Evolutionary conservation across 2,888 invertebrate species (phyloP).

Genomic region (Elmis aenea): DNA sequence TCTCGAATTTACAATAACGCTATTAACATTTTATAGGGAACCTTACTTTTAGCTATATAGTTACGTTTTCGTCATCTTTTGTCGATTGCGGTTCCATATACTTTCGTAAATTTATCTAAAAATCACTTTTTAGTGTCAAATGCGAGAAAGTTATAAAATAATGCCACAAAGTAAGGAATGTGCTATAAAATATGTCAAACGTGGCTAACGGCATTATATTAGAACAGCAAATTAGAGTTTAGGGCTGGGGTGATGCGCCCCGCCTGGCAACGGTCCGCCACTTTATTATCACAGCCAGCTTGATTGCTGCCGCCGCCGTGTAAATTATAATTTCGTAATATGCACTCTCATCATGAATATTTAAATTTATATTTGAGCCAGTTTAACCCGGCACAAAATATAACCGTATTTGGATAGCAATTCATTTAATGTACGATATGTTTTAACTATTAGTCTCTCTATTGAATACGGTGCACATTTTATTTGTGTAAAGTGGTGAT

Average conservation of each 20-base stretch:
- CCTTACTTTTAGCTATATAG: too few relatives aligned
- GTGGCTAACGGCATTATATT: constrained; percentile 24
- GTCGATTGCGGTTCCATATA: too few relatives aligned
- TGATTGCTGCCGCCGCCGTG: constrained; percentile 27
- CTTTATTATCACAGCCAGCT: constrained; percentile 30
- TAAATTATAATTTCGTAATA: constrained; percentile 33
- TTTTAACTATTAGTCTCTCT: too few relatives aligned
- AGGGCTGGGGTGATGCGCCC: constrained; percentile 14
- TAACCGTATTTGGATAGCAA: too few relatives aligned
- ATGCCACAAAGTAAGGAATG: constrained; percentile 4
- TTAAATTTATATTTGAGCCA: constrained; percentile 25
- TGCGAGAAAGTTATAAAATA: not conserved
- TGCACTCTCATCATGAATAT: constrained; percentile 31
- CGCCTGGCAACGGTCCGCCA: constrained; percentile 23
- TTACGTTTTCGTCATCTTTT: too few relatives aligned
- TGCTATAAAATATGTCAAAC: constrained; percentile 20
- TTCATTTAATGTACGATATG: too few relatives aligned
- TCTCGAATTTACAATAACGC: too few relatives aligned
- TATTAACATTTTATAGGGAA: too few relatives aligned
- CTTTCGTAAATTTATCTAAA: too few relatives aligned
- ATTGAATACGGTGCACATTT: too few relatives aligned
- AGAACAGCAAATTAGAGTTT: constrained; percentile 30
- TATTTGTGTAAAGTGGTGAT: too few relatives aligned
- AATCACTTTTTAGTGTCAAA: too few relatives aligned
- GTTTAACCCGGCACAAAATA: constrained; percentile 10